Percentiles rank a stretch among this genome's conserved stretches.
Evolutionary conservation across 2,888 invertebrate genomes (phyloP).

Genomic region (Epinotia ramella): DNA sequence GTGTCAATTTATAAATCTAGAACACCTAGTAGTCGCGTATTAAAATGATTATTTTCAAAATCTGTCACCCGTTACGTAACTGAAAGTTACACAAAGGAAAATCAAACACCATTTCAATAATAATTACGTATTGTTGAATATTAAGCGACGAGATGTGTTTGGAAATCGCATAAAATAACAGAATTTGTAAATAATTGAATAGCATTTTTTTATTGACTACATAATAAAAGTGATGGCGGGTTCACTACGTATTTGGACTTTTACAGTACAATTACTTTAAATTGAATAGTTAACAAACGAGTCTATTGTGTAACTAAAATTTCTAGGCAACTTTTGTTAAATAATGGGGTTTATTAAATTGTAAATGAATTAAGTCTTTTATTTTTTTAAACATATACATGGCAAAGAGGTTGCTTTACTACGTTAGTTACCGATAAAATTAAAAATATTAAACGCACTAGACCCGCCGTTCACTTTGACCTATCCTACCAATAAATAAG

Average conservation of each 20-base stretch:
- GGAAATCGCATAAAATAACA: not conserved
- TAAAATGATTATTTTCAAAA: not conserved
- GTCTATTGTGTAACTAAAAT: too few relatives aligned
- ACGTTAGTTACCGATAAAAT: not conserved
- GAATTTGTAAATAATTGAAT: not conserved
- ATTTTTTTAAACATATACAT: not conserved
- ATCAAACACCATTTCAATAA: not conserved
- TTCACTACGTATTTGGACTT: not conserved
- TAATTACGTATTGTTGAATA: not conserved
- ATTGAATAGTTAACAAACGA: too few relatives aligned
- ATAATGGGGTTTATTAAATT: not conserved
- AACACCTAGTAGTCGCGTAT: not conserved
- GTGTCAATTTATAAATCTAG: not conserved
- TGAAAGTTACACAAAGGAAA: not conserved
- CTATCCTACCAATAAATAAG: not conserved
- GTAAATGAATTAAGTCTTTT: not conserved
- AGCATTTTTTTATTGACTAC: not conserved
- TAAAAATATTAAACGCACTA: not conserved
- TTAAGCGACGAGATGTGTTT: not conserved
- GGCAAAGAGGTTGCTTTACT: not conserved
- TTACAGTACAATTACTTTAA: not conserved
- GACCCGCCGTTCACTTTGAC: not conserved
- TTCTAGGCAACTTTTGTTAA: not conserved
- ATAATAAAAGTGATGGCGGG: not conserved
- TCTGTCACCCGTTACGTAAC: not conserved